Conservation (phyloP, 2,888 invertebrate genomes). For the Pherbina coryleti region DNA sequence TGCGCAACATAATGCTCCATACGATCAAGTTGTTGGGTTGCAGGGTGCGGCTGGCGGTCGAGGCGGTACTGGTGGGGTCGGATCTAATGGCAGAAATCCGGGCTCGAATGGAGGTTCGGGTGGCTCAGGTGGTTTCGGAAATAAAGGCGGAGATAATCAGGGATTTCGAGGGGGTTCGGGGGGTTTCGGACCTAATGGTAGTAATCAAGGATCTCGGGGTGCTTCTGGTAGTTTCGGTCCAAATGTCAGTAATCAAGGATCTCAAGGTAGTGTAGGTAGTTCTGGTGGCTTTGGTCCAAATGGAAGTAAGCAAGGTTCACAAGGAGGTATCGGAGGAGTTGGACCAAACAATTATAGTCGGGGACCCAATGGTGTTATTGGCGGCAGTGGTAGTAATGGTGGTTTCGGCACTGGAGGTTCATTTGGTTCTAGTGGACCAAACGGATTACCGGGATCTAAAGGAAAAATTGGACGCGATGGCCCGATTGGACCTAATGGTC, state of each 20-base stretch:
- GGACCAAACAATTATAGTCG: constrained; percentile 28
- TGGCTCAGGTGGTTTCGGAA: constrained; percentile 45
- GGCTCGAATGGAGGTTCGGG: constrained; percentile 49
- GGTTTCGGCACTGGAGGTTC: constrained; percentile 45
- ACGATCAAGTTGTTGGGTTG: constrained; percentile 47
- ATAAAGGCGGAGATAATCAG: constrained; percentile 30
- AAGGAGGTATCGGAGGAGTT: constrained; percentile 45
- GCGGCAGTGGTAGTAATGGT: constrained; percentile 44
- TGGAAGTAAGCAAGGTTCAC: constrained; percentile 39
- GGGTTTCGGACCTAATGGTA: constrained; percentile 52
- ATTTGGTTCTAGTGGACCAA: constrained; percentile 44
- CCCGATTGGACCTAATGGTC: constrained; percentile 61
- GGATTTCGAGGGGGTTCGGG: constrained; percentile 44
- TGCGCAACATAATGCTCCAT: not conserved
- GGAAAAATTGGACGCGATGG: constrained; percentile 52
- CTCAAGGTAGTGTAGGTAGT: constrained; percentile 42
- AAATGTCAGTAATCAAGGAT: constrained; percentile 2
- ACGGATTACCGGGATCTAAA: constrained; percentile 53
- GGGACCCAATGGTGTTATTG: constrained; percentile 31
- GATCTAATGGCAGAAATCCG: not conserved
- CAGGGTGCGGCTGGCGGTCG: constrained; percentile 48
- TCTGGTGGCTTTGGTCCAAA: constrained; percentile 42
- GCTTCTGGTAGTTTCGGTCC: constrained; percentile 45
- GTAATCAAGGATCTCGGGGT: constrained; percentile 48
- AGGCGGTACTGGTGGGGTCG: constrained; percentile 43